Conservation (phyloP, 1,140 invertebrate species). For the Drosophila kohkoa region DNA sequence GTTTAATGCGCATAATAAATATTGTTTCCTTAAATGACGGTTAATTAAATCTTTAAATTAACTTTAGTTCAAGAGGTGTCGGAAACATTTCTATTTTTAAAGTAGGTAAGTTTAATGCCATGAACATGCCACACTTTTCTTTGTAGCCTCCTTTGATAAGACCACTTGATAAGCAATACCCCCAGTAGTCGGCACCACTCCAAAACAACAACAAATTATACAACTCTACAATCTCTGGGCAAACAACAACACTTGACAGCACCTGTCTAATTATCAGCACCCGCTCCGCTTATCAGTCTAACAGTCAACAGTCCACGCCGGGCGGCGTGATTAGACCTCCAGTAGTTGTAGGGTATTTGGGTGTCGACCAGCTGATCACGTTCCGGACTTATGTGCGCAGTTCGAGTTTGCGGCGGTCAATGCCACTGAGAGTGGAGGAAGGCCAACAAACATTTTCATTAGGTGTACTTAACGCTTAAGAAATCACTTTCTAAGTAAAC, state of each 20-base stretch:
- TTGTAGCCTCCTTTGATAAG: conserved; percentile 4
- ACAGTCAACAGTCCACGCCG: conserved; percentile 31
- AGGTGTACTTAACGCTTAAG: too few relatives aligned
- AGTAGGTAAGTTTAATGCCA: background rate
- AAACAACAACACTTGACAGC: conserved; percentile 13
- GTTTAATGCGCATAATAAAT: conserved; percentile 22
- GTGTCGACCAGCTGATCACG: conserved; percentile 6
- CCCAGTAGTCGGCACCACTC: conserved; percentile 13
- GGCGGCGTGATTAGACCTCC: conserved; percentile 12
- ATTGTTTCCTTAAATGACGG: conserved; percentile 13
- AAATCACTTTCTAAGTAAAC: too few relatives aligned
- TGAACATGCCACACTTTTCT: conserved; percentile 1
- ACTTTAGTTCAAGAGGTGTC: conserved; percentile 2
- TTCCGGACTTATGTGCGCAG: conserved; percentile 29
- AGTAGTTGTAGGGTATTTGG: background rate
- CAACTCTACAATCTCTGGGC: conserved; percentile 3
- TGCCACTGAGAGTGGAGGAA: conserved; percentile 7
- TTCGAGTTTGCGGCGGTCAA: conserved; percentile 17
- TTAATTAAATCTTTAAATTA: conserved; percentile 21
- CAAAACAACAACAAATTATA: conserved; percentile 19
- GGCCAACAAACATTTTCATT: conserved; percentile 38
- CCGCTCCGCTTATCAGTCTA: conserved; percentile 28
- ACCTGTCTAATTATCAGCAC: conserved; percentile 30
- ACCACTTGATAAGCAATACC: conserved; percentile 29
- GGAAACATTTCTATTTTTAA: background rate